Conservation (phyloP, 1,140 invertebrate species). For the Wiebesia pumilae region DNA sequence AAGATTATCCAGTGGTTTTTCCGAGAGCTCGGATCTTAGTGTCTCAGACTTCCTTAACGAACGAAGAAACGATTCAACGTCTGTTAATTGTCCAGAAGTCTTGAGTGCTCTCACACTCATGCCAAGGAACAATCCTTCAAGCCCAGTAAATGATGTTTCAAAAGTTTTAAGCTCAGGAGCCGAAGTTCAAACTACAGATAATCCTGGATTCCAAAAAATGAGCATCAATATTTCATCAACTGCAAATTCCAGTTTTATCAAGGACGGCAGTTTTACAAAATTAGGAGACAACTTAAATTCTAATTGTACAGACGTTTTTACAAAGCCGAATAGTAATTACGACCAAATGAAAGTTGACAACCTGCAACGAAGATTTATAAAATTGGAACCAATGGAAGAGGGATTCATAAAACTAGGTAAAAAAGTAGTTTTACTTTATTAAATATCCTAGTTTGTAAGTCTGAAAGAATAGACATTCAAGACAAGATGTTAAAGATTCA, state of each 20-base stretch:
- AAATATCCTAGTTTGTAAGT: not conserved
- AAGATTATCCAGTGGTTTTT: slow-evolving; percentile 63
- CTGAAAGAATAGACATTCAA: too few species aligned
- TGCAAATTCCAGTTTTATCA: slow-evolving; percentile 59
- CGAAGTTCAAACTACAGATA: slow-evolving; percentile 68
- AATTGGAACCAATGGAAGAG: slow-evolving; percentile 64
- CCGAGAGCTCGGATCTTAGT: slow-evolving; percentile 63
- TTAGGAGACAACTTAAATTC: slow-evolving; percentile 54
- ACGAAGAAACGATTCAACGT: slow-evolving; percentile 57
- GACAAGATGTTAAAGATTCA: too few species aligned
- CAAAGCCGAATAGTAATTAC: slow-evolving; percentile 59
- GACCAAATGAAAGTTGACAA: slow-evolving; percentile 56
- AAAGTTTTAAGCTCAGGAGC: slow-evolving; percentile 68
- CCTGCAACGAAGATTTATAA: slow-evolving; percentile 61
- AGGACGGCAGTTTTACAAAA: slow-evolving; percentile 59
- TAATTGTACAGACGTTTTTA: slow-evolving; percentile 59
- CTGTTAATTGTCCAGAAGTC: slow-evolving; percentile 67
- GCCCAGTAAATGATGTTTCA: slow-evolving; percentile 58
- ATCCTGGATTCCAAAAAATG: slow-evolving; percentile 69
- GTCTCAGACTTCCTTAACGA: slow-evolving; percentile 66
- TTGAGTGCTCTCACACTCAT: slow-evolving; percentile 68
- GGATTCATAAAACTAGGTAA: slow-evolving; percentile 64
- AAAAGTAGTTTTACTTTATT: not conserved
- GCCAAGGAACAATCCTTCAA: slow-evolving; percentile 60
- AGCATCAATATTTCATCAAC: slow-evolving; percentile 61